These are phyloP conservation scores for Mycetomoellerius zeteki DNA, from an alignment of 1,140 invertebrate species.

Conservation along the genomic window DNA sequence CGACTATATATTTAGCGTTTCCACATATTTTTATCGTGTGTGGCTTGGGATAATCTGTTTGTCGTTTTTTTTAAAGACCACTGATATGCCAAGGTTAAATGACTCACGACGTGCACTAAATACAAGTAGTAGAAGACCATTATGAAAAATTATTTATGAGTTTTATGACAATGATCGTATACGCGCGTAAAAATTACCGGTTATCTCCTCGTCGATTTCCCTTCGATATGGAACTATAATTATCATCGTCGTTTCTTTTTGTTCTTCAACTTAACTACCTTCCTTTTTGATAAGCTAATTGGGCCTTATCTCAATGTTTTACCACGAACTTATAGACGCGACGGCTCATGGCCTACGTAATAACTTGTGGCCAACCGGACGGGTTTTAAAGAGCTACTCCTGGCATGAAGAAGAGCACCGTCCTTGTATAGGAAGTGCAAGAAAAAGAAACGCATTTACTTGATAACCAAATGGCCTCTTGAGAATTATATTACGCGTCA, in stretches of 20 bases:
- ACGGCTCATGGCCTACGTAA: slow-evolving; percentile 31
- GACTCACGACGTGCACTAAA: background rate
- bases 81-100: background rate
- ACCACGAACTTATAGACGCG: background rate
- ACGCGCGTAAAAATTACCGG: background rate
- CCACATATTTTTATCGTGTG: background rate
- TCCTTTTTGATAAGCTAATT: slow-evolving; percentile 61
- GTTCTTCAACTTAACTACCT: slow-evolving; percentile 20
- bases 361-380: slow-evolving; percentile 34
- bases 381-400: slow-evolving; percentile 47
- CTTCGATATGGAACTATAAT: slow-evolving; percentile 4
- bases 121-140: background rate
- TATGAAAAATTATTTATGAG: slow-evolving; percentile 4
- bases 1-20: background rate
- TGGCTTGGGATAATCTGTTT: background rate
- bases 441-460: slow-evolving; percentile 15
- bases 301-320: slow-evolving; percentile 49
- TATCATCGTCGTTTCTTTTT: background rate
- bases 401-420: background rate
- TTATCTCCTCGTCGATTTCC: slow-evolving; percentile 9
- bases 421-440: background rate
- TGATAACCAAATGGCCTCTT: slow-evolving; percentile 37
- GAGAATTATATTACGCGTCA: slow-evolving; percentile 22
- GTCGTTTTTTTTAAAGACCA: background rate
- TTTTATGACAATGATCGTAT: background rate